phyloP scores from a whole-genome alignment of 1,140 invertebrate species.

The Ceratosolen solmsi region DNA sequence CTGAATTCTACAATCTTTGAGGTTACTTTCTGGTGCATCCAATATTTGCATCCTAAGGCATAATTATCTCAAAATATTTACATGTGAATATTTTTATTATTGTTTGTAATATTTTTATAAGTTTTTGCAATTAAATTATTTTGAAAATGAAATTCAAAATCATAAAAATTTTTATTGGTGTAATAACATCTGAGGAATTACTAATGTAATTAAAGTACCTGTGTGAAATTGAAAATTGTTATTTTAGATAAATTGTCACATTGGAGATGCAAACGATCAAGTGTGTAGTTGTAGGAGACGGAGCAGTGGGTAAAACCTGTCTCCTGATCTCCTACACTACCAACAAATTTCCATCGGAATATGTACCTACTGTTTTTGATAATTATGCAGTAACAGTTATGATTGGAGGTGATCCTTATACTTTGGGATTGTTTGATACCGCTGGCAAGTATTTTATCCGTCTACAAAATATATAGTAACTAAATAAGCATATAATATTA shows the following conservation, averaged over 20 bases:
- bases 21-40: slow-evolving; percentile 39
- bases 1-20: slow-evolving; percentile 35
- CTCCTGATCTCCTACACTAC: slow-evolving; percentile 93
- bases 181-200: not conserved
- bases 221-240: not conserved
- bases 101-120: not conserved
- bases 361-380: slow-evolving; percentile 98
- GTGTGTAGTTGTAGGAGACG: slow-evolving; percentile 98
- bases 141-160: not conserved
- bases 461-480: too few species aligned
- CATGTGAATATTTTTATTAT: not conserved
- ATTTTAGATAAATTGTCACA: slow-evolving; percentile 55
- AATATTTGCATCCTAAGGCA: not conserved
- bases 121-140: not conserved
- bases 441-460: slow-evolving; percentile 78
- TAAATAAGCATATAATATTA: not conserved
- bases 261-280: slow-evolving; percentile 97
- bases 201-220: not conserved
- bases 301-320: slow-evolving; percentile 98
- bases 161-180: not conserved
- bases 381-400: slow-evolving; percentile 99
- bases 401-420: slow-evolving; percentile 98
- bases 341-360: slow-evolving; percentile 98
- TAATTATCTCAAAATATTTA: not conserved
- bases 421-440: slow-evolving; percentile 96